Percentiles rank a stretch among this genome's conserved stretches.
These are phyloP conservation scores for Drosophila chauvacae DNA, from an alignment of 1,140 invertebrate genomes.

Conservation along the genomic window DNA sequence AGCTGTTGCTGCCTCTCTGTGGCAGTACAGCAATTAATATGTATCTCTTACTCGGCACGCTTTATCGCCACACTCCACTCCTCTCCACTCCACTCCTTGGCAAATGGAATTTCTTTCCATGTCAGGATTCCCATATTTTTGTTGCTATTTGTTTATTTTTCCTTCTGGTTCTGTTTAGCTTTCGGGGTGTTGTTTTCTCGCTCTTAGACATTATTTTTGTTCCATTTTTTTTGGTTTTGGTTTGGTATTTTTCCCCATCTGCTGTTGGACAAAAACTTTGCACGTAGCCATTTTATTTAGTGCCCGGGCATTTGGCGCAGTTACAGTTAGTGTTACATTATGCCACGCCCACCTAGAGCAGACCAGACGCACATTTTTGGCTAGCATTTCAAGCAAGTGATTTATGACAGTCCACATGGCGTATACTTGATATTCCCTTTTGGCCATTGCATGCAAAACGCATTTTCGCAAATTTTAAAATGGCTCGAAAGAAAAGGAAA, in stretches of 20 bases:
- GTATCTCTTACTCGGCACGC: constrained; percentile 79
- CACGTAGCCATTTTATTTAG: constrained; percentile 76
- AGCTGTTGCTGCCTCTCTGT: constrained; percentile 36
- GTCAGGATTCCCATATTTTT: constrained; percentile 28
- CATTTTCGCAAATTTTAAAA: constrained; percentile 55
- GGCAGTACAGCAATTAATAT: constrained; percentile 75
- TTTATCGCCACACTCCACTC: constrained; percentile 51
- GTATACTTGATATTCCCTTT: constrained; percentile 63
- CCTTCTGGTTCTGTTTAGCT: constrained; percentile 9
- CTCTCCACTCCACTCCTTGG: not conserved
- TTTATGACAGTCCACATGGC: constrained; percentile 70
- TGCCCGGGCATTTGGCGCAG: constrained; percentile 68
- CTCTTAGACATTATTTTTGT: not conserved
- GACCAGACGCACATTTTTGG: constrained; percentile 53
- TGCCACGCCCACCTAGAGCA: constrained; percentile 31
- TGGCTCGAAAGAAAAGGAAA: constrained; percentile 31
- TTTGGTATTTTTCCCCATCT: constrained; percentile 30
- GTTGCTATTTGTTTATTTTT: constrained; percentile 43
- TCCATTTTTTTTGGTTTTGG: not conserved
- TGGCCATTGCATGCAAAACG: constrained; percentile 36
- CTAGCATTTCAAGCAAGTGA: constrained; percentile 60
- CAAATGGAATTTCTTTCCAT: constrained; percentile 42
- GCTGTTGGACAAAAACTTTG: constrained; percentile 50
- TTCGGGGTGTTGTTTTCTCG: constrained; percentile 19
- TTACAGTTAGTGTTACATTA: constrained; percentile 65